Evolutionary conservation across 2,113 vertebrate genomes (phyloP).

Genomic region (Gnathonemus echidnorhynchus): DNA sequence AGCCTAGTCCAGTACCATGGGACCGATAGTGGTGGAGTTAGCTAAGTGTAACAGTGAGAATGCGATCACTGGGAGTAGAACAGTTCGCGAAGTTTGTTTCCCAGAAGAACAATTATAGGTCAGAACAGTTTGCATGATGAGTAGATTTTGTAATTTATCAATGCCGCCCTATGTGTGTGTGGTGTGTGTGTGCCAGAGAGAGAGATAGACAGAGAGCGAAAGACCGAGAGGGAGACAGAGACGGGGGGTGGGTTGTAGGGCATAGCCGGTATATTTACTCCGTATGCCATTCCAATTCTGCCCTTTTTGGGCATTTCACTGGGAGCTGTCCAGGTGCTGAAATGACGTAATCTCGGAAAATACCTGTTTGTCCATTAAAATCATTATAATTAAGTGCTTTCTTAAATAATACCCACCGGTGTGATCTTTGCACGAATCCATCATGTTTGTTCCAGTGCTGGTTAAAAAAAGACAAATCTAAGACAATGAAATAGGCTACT

Average conservation of each 20-base stretch:
- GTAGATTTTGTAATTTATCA: neutral
- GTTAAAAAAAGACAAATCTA: neutral
- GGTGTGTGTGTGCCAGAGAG: neutral
- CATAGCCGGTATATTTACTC: neutral
- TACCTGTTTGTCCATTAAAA: neutral
- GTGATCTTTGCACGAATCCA: neutral
- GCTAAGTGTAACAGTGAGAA: neutral
- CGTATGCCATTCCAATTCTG: neutral
- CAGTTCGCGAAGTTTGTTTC: neutral
- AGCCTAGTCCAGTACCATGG: neutral
- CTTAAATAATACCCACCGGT: neutral
- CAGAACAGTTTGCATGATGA: neutral
- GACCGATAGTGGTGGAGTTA: neutral
- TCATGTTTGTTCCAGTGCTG: neutral
- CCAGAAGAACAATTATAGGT: neutral
- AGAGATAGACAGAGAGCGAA: neutral
- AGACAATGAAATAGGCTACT: neutral
- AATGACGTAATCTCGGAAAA: constrained; percentile 6
- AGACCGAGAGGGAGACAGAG: neutral
- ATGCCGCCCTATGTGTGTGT: neutral
- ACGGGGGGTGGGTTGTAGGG: neutral
- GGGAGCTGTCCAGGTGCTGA: constrained; percentile 51
- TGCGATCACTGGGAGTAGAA: neutral
- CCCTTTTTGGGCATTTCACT: neutral
- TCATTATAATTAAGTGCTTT: neutral